A percentile compares a stretch with the other conserved stretches of the same genome.
These are phyloP conservation scores for Paedocypris sp. DNA, from an alignment of 2,113 vertebrate genomes.

Conservation along the genomic window DNA sequence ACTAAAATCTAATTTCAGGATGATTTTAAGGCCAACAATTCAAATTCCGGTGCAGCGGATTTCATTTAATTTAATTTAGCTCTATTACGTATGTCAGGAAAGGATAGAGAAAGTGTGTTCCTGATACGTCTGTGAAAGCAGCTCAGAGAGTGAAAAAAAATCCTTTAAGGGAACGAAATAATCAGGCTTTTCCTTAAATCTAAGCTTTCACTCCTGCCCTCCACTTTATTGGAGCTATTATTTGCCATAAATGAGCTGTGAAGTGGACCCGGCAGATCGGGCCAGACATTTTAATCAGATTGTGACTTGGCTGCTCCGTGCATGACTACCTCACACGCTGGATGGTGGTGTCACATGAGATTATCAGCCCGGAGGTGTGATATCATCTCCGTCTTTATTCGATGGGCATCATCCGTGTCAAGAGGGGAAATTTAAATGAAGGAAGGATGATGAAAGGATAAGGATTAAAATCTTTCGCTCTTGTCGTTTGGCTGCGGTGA, in stretches of 20 bases:
- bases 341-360: slow-evolving; percentile 9
- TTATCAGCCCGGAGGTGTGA: slow-evolving; percentile 11
- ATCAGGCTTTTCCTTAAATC: neutral
- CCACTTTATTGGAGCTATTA: neutral
- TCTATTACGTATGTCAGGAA: too few relatives aligned
- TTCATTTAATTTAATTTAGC: too few relatives aligned
- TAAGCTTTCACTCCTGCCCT: neutral
- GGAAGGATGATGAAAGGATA: slow-evolving; percentile 74
- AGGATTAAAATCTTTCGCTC: neutral
- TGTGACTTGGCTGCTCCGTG: neutral
- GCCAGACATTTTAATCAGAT: slow-evolving; percentile 4
- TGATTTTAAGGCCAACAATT: too few relatives aligned
- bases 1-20: too few relatives aligned
- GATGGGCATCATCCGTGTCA: slow-evolving; percentile 38
- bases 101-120: too few relatives aligned
- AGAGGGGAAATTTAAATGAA: slow-evolving; percentile 61
- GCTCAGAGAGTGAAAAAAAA: neutral
- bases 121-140: neutral
- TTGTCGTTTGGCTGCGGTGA: slow-evolving; percentile 17
- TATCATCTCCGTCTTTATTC: slow-evolving; percentile 26
- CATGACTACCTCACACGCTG: neutral
- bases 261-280: slow-evolving; percentile 2
- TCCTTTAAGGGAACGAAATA: neutral
- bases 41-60: too few relatives aligned
- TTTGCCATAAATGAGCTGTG: neutral